These are phyloP conservation scores for Dicentrarchus labrax DNA, from an alignment of 2,113 vertebrate genomes.

Conservation along the genomic window DNA sequence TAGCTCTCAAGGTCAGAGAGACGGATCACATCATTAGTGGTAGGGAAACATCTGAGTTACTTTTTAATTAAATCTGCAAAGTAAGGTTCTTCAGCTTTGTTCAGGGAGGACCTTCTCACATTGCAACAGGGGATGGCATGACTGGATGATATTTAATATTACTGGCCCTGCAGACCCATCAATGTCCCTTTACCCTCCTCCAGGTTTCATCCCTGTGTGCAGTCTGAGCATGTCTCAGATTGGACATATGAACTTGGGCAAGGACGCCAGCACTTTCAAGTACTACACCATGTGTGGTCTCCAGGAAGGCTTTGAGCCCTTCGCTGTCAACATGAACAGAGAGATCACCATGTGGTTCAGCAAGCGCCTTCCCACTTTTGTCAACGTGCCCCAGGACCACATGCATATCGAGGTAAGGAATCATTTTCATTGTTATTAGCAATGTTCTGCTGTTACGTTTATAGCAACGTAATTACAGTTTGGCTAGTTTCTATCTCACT, in stretches of 20 bases:
- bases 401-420: conserved; percentile 90
- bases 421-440: not conserved
- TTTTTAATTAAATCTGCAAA: conserved; percentile 20
- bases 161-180: not conserved
- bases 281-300: conserved; percentile 98
- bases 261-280: conserved; percentile 95
- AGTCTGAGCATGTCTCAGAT: conserved; percentile 92
- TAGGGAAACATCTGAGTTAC: not conserved
- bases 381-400: conserved; percentile 91
- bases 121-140: not conserved
- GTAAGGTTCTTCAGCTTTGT: not conserved
- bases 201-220: conserved; percentile 95
- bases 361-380: conserved; percentile 97
- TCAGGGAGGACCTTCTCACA: not conserved
- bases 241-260: conserved; percentile 96
- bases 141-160: not conserved
- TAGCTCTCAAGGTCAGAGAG: conserved; percentile 7
- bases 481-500: not conserved
- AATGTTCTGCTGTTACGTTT: not conserved
- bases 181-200: not conserved
- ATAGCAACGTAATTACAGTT: not conserved
- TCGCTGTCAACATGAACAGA: conserved; percentile 97
- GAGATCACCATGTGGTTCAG: conserved; percentile 99
- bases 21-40: not conserved
- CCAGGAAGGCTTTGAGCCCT: conserved; percentile 98